Base-by-base conservation (phyloP, 2,797 vertebrate genomes). In the Tenualosa ilisha region DNA sequence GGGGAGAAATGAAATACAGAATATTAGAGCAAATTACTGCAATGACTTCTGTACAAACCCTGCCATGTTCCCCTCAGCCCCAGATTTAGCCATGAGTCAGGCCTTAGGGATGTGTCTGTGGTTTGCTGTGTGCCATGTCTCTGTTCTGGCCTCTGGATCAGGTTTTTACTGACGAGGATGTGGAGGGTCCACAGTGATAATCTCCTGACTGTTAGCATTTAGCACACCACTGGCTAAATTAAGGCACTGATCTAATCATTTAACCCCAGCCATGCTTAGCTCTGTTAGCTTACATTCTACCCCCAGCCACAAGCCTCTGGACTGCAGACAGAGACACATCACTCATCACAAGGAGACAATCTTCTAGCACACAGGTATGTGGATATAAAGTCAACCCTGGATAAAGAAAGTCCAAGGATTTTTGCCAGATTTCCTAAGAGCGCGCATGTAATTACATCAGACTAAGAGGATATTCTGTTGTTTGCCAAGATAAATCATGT, bases 131-230 rank as follows among this genome's bases (percentile, higher is more conserved):
- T 65, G 46, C 37, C 79, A 6, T 61, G 54, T 85, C 85, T 84
- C 46, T 61, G 63, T 82, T 83, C 61, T 50, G 56, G 75, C 84
- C 84, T 40, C 68, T 85, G 85, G 90, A 87, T 90, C 90, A 88
- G 86, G 84, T 90, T 90, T 89, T 89, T 85, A 90, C 88, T 89
- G 84, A 82, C 15, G 75, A 54, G 82, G 83, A 87, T 88, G 56
- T 49, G 26, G 75, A 83, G 37, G 63, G 81, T 50, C 81, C 26
- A 40, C 83, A 2, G 49, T 50, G 86, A 84, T 88, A 88, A 89
- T 89, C 84, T 79, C 85, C 54, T 49, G 83, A 37, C 43, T 46
- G 85, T 88, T 88, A 88, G 79, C 84, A 15, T 49, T 24, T 5
- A 65, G 49, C 54, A 13, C 72, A 79, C 51, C 65, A 82, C 68